These are phyloP conservation scores for Dipodomys stephensi DNA, from an alignment of 2,113 vertebrate species.

Conservation along the genomic window DNA sequence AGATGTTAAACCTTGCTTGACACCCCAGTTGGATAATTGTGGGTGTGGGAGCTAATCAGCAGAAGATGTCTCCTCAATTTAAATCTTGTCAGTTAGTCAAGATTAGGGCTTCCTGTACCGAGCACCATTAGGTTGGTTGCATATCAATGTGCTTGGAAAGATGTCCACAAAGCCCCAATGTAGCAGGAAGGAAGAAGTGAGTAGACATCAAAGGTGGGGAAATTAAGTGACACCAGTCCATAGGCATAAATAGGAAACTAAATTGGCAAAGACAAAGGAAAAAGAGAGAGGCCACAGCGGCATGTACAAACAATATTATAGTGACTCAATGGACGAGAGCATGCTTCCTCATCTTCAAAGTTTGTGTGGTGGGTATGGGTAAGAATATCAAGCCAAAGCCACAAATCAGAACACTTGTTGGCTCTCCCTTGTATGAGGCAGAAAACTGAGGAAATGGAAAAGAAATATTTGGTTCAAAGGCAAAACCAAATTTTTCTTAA, in stretches of 20 bases:
- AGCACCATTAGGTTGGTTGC: conserved; percentile 99
- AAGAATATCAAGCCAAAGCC: conserved; percentile 71
- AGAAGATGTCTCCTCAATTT: conserved; percentile 99
- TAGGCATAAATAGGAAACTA: conserved; percentile 79
- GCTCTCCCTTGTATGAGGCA: conserved; percentile 6
- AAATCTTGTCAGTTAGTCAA: conserved; percentile 99
- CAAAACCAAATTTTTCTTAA: conserved; percentile 20
- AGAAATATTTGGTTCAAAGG: conserved; percentile 67
- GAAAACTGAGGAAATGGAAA: conserved; percentile 41
- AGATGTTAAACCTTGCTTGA: conserved; percentile 99
- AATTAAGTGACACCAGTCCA: conserved; percentile 87
- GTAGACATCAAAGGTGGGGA: conserved; percentile 89
- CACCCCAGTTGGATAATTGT: conserved; percentile 99
- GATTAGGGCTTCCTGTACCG: conserved; percentile 99
- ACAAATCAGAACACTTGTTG: conserved; percentile 76
- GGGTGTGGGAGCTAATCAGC: conserved; percentile 99
- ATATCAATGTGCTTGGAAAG: conserved; percentile 97
- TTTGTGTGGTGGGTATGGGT: conserved; percentile 55
- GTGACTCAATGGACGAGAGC: conserved; percentile 66
- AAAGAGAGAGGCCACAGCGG: background rate
- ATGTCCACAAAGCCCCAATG: conserved; percentile 93
- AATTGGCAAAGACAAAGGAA: conserved; percentile 76
- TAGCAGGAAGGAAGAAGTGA: conserved; percentile 89
- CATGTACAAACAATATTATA: conserved; percentile 47
- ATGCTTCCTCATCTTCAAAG: conserved; percentile 58